A percentile compares a stretch with the other conserved stretches of the same genome.
These are phyloP conservation scores for Prolemur simus DNA, from an alignment of 2,113 vertebrate genomes.

Conservation along the genomic window DNA sequence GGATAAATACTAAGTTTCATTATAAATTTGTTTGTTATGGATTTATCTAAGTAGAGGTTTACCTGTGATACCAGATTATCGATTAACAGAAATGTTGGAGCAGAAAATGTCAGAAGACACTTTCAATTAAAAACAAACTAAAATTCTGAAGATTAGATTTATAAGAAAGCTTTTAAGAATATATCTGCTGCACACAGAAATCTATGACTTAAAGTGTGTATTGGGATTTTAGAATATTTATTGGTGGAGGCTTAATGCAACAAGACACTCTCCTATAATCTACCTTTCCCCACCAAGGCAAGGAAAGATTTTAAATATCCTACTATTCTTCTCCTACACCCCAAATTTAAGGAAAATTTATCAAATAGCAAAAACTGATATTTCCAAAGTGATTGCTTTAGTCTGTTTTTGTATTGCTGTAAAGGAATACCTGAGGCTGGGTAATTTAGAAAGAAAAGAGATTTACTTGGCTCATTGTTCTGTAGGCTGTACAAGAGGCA, in stretches of 20 bases:
- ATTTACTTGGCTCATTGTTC: no score
- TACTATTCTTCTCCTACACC: background rate
- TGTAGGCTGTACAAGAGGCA: no score
- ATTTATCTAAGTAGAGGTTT: background rate
- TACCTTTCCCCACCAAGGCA: background rate
- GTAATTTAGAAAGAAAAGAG: no score
- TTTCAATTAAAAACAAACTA: background rate
- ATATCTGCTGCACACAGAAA: background rate
- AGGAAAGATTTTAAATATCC: background rate
- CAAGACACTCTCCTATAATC: background rate
- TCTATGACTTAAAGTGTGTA: background rate
- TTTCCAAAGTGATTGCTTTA: background rate
- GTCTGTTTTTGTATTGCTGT: no score
- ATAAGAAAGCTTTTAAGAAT: background rate
- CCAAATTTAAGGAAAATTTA: background rate
- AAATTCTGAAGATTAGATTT: background rate
- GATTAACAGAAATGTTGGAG: background rate
- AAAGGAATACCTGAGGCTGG: no score
- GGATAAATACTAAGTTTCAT: background rate
- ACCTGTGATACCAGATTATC: background rate
- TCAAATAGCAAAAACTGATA: background rate
- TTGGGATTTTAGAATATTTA: background rate
- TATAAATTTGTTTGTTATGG: background rate
- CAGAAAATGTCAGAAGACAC: background rate
- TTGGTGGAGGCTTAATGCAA: background rate